Evolutionary conservation across 2,797 vertebrate species (phyloP), one percentile per base, ranked within the genome.

Genomic region (Psittacula derbiana): DNA sequence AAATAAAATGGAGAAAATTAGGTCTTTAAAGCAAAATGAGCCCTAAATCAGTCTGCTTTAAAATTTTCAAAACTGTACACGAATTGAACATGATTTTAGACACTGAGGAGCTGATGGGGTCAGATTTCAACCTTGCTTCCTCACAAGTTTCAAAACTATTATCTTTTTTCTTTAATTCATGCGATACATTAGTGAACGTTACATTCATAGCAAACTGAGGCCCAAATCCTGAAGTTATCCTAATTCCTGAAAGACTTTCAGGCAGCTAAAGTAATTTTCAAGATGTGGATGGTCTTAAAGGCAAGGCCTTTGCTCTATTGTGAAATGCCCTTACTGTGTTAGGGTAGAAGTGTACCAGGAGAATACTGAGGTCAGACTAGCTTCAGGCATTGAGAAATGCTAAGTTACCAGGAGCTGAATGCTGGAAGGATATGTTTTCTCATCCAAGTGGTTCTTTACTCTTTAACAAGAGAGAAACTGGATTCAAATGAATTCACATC

Each of bases 371-470:
- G 96, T 93, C 91, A 53, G 4, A 64, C 33, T 87, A 88, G 81
- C 88, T 91, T 83, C 85, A 86, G 95, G 93, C 94, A 83, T 50
- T 85, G 80, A 65, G 73, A 90, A 96, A 91, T 96, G 92, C 91
- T 80, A 97, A 96, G 78, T 89, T 95, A 90, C 86, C 86, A 92
- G 89, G 41, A 76, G 72, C 44, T 28, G 78, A 96, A 88, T 46
- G 53, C 47, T 66, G 57, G 33, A 43, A 84, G 41, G 81, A 88
- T 61, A n/a, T 75, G 61, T 94, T 95, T 97, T 92, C 83, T 60
- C 46, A 94, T 91, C 91, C 86, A 93, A 89, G 47, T 64, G 33
- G 36, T 94, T 92, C 87, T 88, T 95, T 88, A 49, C 82, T 75
- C 71, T 88, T 53, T 71, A 70, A 84, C 27, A 86, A 72, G 79